These are phyloP conservation scores for Arizona elegans DNA, from an alignment of 2,113 vertebrate genomes.

Conservation along the genomic window DNA sequence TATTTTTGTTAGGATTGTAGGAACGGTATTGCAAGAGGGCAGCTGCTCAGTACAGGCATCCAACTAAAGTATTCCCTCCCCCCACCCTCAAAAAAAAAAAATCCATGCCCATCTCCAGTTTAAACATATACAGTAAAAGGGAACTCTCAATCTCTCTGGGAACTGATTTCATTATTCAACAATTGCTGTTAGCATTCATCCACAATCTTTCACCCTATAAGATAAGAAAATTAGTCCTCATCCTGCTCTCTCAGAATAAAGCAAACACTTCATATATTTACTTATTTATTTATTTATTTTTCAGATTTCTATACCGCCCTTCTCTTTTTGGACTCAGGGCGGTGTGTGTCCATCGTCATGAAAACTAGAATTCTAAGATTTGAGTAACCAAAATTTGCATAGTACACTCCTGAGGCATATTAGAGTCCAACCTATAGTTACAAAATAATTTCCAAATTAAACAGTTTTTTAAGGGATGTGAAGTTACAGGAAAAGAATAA, in stretches of 20 bases:
- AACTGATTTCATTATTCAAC: background rate
- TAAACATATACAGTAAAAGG: background rate
- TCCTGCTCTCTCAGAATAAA: background rate
- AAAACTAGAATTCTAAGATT: background rate
- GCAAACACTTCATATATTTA: background rate
- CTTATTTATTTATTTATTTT: too few relatives aligned
- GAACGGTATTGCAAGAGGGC: background rate
- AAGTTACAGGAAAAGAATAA: background rate
- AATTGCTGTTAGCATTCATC: background rate
- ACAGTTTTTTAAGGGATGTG: background rate
- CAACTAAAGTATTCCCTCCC: background rate
- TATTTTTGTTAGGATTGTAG: background rate
- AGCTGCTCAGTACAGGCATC: background rate
- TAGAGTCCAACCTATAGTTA: background rate
- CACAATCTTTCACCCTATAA: background rate
- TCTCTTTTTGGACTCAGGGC: too few relatives aligned
- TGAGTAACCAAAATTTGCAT: background rate
- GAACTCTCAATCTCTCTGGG: background rate
- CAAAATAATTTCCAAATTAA: background rate
- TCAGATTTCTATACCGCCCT: too few relatives aligned
- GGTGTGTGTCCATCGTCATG: background rate
- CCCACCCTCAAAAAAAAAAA: background rate
- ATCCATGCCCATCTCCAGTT: background rate
- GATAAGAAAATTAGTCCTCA: background rate
- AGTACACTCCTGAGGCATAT: background rate